Percentiles rank a stretch among this genome's conserved stretches.
Evolutionary conservation across 2,888 invertebrate genomes (phyloP).

Genomic region (Platycnemis pennipes): DNA sequence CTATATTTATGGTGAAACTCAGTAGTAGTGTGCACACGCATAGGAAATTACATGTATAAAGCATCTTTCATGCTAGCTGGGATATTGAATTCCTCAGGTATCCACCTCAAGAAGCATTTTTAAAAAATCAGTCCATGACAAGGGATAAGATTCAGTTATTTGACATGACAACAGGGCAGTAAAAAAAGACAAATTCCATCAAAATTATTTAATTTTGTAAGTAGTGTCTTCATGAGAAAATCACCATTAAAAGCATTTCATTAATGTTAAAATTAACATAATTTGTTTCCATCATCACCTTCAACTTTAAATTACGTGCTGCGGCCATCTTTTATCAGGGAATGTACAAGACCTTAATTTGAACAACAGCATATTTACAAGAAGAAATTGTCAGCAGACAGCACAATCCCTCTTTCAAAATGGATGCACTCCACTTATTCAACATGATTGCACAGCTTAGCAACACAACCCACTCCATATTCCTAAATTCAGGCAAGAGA

Average conservation of each 20-base stretch:
- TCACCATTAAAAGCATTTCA: slow-evolving; percentile 67
- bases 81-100: too few relatives aligned
- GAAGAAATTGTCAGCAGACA: slow-evolving; percentile 63
- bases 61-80: too few relatives aligned
- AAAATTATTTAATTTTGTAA: slow-evolving; percentile 67
- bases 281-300: slow-evolving; percentile 65
- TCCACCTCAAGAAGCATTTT: too few relatives aligned
- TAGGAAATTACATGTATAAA: too few relatives aligned
- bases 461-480: slow-evolving; percentile 54
- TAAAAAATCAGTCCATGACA: not conserved
- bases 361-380: slow-evolving; percentile 63
- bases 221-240: slow-evolving; percentile 66
- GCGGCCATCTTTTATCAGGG: slow-evolving; percentile 65
- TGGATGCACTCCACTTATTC: slow-evolving; percentile 59
- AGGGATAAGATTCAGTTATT: not conserved
- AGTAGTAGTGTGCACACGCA: too few relatives aligned
- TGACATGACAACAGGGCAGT: not conserved
- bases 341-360: slow-evolving; percentile 65
- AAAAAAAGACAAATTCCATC: slow-evolving; percentile 47
- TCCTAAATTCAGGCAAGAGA: slow-evolving; percentile 61
- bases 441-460: slow-evolving; percentile 67
- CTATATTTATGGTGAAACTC: too few relatives aligned
- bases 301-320: slow-evolving; percentile 65
- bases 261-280: slow-evolving; percentile 67
- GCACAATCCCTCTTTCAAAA: slow-evolving; percentile 65